Percentiles rank a stretch among this genome's conserved stretches.
Conservation (phyloP, 92 coral and sea anemone genomes). For the Umimayanthus chanpuru region DNA sequence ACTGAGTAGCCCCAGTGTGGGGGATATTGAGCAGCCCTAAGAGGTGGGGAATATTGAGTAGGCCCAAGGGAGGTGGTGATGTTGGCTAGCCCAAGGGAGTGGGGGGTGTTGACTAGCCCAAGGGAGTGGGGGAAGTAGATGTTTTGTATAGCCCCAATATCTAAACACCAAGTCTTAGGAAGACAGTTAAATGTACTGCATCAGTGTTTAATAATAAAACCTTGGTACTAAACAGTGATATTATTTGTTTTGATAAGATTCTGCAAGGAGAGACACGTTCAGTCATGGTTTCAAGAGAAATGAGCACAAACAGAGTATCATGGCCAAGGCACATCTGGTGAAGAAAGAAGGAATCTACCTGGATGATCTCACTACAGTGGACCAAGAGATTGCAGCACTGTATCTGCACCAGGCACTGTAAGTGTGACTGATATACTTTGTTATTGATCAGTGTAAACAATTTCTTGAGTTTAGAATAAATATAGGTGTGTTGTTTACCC, state of each 20-base stretch:
- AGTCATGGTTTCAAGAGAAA: slow-evolving; percentile 23
- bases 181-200: not conserved
- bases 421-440: slow-evolving; percentile 27
- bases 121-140: not conserved
- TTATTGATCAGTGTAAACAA: too few relatives aligned
- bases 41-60: too few relatives aligned
- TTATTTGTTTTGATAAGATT: not conserved
- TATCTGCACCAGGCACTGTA: slow-evolving; percentile 91
- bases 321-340: slow-evolving; percentile 47
- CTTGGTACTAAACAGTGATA: not conserved
- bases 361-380: slow-evolving; percentile 88
- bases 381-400: slow-evolving; percentile 85
- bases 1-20: too few relatives aligned
- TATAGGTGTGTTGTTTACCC: too few relatives aligned
- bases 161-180: not conserved
- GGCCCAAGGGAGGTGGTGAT: too few relatives aligned
- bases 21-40: too few relatives aligned
- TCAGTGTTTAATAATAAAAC: not conserved
- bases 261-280: slow-evolving; percentile 34
- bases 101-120: not conserved
- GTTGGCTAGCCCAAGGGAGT: too few relatives aligned
- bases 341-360: slow-evolving; percentile 84
- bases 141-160: not conserved
- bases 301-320: slow-evolving; percentile 5
- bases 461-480: too few relatives aligned